Percentiles rank a stretch among this genome's conserved stretches.
Evolutionary conservation across 1,140 invertebrate genomes (phyloP).

Genomic region (Pseudomyrmex gracilis): DNA sequence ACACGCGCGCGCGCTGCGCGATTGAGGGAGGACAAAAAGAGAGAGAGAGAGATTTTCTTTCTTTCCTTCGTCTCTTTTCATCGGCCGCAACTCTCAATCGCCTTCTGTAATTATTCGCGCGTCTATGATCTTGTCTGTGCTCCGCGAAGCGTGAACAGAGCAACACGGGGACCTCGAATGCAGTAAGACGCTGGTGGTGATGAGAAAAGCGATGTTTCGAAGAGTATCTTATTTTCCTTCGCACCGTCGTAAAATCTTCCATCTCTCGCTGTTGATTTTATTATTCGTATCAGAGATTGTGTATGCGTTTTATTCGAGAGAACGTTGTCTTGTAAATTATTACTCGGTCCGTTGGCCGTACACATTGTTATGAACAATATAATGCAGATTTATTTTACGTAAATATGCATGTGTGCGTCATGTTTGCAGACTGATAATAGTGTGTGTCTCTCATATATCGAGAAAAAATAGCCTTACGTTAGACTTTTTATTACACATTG

Average conservation of each 20-base stretch:
- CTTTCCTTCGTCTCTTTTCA: slow-evolving; percentile 18
- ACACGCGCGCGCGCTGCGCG: slow-evolving; percentile 23
- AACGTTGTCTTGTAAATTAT: background rate
- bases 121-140: slow-evolving; percentile 71
- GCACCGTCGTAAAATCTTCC: slow-evolving; percentile 4
- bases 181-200: slow-evolving; percentile 53
- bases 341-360: background rate
- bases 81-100: slow-evolving; percentile 32
- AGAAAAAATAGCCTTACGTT: background rate
- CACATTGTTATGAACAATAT: background rate
- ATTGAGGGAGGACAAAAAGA: background rate
- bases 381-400: background rate
- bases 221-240: slow-evolving; percentile 1
- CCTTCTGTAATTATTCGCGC: slow-evolving; percentile 60
- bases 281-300: background rate
- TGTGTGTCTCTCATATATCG: background rate
- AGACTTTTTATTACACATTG: background rate
- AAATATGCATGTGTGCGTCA: background rate
- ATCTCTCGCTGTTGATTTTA: background rate
- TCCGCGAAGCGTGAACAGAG: slow-evolving; percentile 79
- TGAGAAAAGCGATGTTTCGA: background rate
- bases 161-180: slow-evolving; percentile 73
- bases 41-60: slow-evolving; percentile 13
- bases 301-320: no score
- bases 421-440: no score